Base-by-base conservation (phyloP, 1,140 invertebrate genomes). In the Agraylea sexmaculata region DNA sequence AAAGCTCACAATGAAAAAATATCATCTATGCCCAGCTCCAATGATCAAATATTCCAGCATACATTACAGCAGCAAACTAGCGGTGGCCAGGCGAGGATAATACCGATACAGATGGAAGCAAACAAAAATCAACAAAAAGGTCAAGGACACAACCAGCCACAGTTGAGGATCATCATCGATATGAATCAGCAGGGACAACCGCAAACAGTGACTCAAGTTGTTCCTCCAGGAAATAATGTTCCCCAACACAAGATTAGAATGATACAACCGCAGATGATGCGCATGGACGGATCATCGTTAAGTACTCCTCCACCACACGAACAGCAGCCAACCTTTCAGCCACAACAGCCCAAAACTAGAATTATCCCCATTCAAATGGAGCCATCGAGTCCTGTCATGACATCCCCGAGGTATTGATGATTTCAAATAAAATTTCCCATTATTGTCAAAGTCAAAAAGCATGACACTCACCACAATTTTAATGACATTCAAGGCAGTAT, bases 341-440 rank as follows among this genome's bases (percentile, higher is more conserved):
- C 38, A 41, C 33, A 54, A 58, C 61, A 64, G 39, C 61, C 62
- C 11, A 66, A 59, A 49, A 65, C 62, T n/a, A 55, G 65, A 45
- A 68, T 68, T 53, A 68, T 68, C 51, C 65, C 65, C n/a, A 68
- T 68, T 40, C 65, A 68, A 47, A 62, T 68, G 50, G 65, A 68
- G 58, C 58, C 60, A 11, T 44, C 47, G 7, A 49, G 47, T 37
- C 47, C 47, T 18, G 41, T 30, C 21, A 41, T 43, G 5, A 40
- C 43, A 17, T 27, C 43, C 22, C 47, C 47, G 18, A 49, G 47
- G 47, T 49, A 46, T n/a, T n/a, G n/a, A n/a, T n/a, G n/a, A n/a
- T n/a, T n/a, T n/a, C n/a, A n/a, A n/a, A n/a, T n/a, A n/a, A n/a
- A n/a, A n/a, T n/a, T n/a, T n/a, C n/a, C n/a, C n/a, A n/a, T n/a